Base-by-base conservation (phyloP, 2,797 vertebrate species). In the Smutsia gigantea region DNA sequence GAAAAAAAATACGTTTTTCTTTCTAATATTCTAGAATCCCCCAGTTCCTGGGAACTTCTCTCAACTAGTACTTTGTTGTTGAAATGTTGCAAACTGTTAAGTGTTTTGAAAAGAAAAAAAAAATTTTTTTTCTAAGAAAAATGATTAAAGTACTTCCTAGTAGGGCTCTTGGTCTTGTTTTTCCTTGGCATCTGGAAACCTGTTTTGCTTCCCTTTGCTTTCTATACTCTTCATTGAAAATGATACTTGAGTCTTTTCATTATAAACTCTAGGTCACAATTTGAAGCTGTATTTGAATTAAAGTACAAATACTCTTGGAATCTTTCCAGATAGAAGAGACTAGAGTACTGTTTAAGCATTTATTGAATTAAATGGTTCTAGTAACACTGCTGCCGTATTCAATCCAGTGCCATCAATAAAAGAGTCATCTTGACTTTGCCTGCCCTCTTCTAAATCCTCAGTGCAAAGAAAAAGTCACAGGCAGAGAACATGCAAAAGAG, bases 141-240 rank as follows among this genome's bases (percentile, higher is more conserved):
- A 96, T 34, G 0, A 97, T 97, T 97, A 97, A 98, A 97, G n/a
- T 96, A 93, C 84, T 97, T 96, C 94, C 96, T 96, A 87, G 77
- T 75, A 92, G 93, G 96, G 61, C 9, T 97, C 69, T 88, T 97
- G 81, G 68, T 95, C 64, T 87, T 92, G 29, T 82, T 94, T 92
- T 96, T 94, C 53, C 19, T 87, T 87, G 69, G 39, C n/a, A 72
- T 51, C 25, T 96, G 49, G 34, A 46, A 64, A 14, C 25, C 6
- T 51, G 61, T 57, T 92, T 66, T 53, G 42, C 57, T 90, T 85
- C 14, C 5, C 66, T 87, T 83, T 93, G 37, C 29, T 84, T 78
- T 92, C 34, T 90, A 0, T 18, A 46, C 8, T 92, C 9, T 85
- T 71, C 12, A 57, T 18, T 96, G 87, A 77, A 94, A 95, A 75